Evolutionary conservation across 1,140 invertebrate genomes (phyloP).

Genomic region (Magallana gigas): DNA sequence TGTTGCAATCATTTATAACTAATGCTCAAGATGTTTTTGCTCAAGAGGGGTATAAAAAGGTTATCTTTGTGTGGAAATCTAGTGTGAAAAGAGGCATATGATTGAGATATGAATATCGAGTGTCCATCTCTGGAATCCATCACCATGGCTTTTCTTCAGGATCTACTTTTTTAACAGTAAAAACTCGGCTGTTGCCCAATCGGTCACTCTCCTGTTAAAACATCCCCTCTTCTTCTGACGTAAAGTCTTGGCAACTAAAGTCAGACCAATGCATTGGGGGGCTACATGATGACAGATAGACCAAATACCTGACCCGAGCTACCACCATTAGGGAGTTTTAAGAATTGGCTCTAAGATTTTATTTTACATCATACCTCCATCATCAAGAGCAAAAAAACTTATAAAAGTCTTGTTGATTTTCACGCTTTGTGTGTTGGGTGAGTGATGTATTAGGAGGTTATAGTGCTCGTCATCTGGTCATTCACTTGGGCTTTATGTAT

Average conservation of each 20-base stretch:
- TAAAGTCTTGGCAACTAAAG: neutral
- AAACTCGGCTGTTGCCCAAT: neutral
- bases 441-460: conserved; percentile 4
- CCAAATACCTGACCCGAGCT: neutral
- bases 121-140: conserved; percentile 12
- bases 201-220: conserved; percentile 12
- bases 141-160: neutral
- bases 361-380: neutral
- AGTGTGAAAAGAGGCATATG: neutral
- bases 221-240: neutral
- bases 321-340: neutral
- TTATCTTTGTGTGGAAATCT: conserved; percentile 11
- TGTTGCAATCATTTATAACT: neutral
- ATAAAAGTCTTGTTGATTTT: conserved; percentile 38
- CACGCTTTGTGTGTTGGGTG: conserved; percentile 4
- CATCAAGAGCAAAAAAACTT: conserved; percentile 22
- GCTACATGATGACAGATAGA: neutral
- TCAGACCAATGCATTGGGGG: neutral
- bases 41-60: neutral
- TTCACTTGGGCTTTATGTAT: neutral
- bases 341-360: neutral
- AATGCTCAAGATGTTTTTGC: neutral
- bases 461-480: neutral
- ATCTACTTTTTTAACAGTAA: neutral
- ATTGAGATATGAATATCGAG: neutral